Evolutionary conservation across 2,888 invertebrate species (phyloP).

Genomic region (Stictocephala bisonia): DNA sequence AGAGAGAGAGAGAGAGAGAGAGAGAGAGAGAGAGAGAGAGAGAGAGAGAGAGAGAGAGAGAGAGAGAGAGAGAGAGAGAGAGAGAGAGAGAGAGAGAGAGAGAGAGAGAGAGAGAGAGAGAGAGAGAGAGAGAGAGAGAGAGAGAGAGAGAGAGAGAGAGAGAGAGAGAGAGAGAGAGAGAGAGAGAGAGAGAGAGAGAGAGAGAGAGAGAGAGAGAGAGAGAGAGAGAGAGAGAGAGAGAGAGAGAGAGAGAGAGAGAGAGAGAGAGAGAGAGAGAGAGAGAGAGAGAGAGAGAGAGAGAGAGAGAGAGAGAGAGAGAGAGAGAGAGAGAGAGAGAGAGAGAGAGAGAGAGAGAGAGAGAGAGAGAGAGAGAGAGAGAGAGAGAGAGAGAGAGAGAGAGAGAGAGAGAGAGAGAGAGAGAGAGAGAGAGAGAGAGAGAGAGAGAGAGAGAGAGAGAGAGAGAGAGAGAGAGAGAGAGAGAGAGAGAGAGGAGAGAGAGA

Average conservation of each 20-base stretch:
- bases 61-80: neutral
- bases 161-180: neutral
- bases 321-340: neutral
- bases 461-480: neutral
- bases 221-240: neutral
- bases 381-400: conserved; percentile 1
- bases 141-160: neutral
- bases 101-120: neutral
- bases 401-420: neutral
- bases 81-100: neutral
- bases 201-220: neutral
- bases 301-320: neutral
- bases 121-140: neutral
- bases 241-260: neutral
- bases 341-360: neutral
- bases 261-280: conserved; percentile 6
- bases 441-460: neutral
- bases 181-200: neutral
- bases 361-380: neutral
- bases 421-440: neutral
- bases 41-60: neutral
- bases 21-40: neutral
- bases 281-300: neutral
- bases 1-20: neutral
- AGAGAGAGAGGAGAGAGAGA: neutral